These are phyloP conservation scores for Microvelia longipes DNA, from an alignment of 1,140 invertebrate species.

Conservation along the genomic window DNA sequence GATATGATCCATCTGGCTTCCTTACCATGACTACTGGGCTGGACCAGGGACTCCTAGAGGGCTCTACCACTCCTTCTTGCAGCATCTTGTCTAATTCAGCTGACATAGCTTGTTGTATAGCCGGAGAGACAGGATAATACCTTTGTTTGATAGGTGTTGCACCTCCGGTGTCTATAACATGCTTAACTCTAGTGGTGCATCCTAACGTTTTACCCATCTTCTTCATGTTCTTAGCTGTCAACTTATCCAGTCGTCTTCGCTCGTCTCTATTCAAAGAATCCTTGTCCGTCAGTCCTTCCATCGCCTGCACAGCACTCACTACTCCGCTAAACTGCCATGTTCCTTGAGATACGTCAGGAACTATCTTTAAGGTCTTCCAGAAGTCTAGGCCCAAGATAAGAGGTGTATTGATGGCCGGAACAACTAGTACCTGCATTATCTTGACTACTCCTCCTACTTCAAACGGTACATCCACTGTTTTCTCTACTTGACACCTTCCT, in stretches of 20 bases:
- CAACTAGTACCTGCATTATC: background rate
- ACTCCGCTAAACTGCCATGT: background rate
- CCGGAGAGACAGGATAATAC: background rate
- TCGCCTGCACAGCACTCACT: background rate
- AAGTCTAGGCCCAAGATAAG: background rate
- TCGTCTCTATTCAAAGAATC: background rate
- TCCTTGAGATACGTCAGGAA: background rate
- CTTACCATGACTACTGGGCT: too few relatives aligned
- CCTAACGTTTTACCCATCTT: background rate
- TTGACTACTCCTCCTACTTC: background rate
- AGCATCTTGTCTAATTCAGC: background rate
- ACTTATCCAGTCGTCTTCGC: background rate
- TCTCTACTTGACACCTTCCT: background rate
- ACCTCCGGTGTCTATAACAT: background rate
- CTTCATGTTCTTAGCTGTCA: background rate
- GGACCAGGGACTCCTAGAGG: too few relatives aligned
- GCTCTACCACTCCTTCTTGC: background rate
- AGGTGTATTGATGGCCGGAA: background rate
- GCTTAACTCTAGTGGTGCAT: background rate
- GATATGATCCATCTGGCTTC: too few relatives aligned
- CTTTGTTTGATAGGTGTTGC: background rate
- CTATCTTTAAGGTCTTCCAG: background rate
- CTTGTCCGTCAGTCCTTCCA: background rate
- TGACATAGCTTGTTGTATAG: background rate
- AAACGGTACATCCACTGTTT: background rate